Percentiles rank a stretch among this genome's conserved stretches.
These are phyloP conservation scores for Oryctes rhinoceros DNA, from an alignment of 1,140 invertebrate genomes.

Conservation along the genomic window DNA sequence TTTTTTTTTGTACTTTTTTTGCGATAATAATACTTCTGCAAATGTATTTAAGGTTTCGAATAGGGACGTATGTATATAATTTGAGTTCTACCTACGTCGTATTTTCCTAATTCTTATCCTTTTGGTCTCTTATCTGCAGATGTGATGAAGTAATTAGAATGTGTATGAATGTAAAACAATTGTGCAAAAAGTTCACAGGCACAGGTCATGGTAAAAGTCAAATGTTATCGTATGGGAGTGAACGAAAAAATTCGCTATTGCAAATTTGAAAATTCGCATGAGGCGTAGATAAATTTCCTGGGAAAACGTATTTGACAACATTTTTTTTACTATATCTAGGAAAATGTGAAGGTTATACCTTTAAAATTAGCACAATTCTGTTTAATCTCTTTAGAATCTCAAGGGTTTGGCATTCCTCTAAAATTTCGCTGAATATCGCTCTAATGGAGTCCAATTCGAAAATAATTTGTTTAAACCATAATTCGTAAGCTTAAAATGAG, in stretches of 20 bases:
- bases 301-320: neutral
- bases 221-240: neutral
- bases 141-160: neutral
- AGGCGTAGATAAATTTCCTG: neutral
- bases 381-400: slow-evolving; percentile 92
- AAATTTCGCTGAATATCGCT: slow-evolving; percentile 77
- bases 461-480: slow-evolving; percentile 99
- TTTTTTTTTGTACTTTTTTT: too few species aligned
- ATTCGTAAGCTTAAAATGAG: slow-evolving; percentile 87
- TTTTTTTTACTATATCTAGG: neutral
- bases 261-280: too few species aligned
- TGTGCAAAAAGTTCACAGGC: slow-evolving; percentile 18
- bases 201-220: slow-evolving; percentile 11
- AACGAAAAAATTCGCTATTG: too few species aligned
- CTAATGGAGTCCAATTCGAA: slow-evolving; percentile 95
- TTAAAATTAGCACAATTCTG: slow-evolving; percentile 92
- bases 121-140: too few species aligned
- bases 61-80: too few species aligned
- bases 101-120: too few species aligned
- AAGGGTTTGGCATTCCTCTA: slow-evolving; percentile 93
- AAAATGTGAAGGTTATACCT: slow-evolving; percentile 73
- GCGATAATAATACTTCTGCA: too few species aligned
- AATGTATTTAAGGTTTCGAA: too few species aligned
- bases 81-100: too few species aligned
- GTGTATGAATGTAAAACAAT: neutral